These are phyloP conservation scores for Psephotus haematonotus DNA, from an alignment of 2,113 vertebrate genomes.

Conservation along the genomic window DNA sequence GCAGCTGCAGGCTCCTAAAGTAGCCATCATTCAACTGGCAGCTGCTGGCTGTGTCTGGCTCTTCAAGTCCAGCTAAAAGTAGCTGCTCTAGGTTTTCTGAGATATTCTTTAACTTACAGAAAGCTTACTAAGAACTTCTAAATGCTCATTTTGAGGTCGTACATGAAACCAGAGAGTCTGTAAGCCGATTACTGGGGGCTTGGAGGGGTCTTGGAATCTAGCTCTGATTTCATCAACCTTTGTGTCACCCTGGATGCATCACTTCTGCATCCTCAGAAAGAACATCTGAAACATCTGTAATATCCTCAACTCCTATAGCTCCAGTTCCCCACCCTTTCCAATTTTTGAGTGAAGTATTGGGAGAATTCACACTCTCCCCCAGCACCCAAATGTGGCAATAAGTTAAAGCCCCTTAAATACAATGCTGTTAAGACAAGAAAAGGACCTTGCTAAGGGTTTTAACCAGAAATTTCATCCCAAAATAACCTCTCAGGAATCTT, in stretches of 20 bases:
- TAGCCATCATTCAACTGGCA: slow-evolving; percentile 1
- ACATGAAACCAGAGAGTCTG: neutral
- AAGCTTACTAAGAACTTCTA: neutral
- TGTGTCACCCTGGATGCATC: neutral
- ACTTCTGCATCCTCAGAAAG: neutral
- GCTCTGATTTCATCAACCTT: neutral
- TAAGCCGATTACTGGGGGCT: neutral
- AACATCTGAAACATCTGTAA: neutral
- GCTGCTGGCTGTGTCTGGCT: slow-evolving; percentile 31
- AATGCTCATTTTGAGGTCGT: neutral
- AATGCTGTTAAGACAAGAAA: neutral
- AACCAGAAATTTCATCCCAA: neutral
- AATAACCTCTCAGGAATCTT: neutral
- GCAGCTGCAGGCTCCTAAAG: slow-evolving; percentile 47
- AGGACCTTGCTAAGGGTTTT: neutral
- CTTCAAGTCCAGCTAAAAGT: slow-evolving; percentile 46
- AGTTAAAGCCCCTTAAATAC: neutral
- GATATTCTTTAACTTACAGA: neutral
- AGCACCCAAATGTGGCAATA: neutral
- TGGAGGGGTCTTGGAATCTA: neutral
- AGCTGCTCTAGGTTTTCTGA: slow-evolving; percentile 1
- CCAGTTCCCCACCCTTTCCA: neutral
- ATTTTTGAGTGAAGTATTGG: neutral
- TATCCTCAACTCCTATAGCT: neutral
- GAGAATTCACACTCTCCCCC: neutral